Base-by-base conservation (phyloP, 92 coral and sea anemone species). In the Montipora capitata region DNA sequence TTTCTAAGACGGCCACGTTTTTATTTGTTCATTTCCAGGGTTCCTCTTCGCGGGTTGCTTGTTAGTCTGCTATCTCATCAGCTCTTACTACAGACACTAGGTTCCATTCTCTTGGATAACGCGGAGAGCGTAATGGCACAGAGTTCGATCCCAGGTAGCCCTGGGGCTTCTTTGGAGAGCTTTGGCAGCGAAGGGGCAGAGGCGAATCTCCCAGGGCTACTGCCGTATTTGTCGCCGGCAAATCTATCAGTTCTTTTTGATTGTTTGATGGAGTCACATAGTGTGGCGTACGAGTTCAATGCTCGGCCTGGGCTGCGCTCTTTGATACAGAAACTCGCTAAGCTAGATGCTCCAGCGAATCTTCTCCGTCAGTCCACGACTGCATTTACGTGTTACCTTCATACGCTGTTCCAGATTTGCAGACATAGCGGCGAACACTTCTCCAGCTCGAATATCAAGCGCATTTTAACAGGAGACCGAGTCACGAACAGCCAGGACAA, bases 261-360 rank as follows among this genome's bases (percentile, higher is more conserved):
- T 59, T 98, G 99, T 75, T 82, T 98, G 68, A 98, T 98, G 99
- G 99, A 98, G 83, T 98, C 99, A 1, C 99, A 98, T 82, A 96
- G 96, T 3, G 98, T 96, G 1, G 99, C 99, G 14, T 98, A 96
- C 69, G 99, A 98, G 90, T 98, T 98, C 82, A 98, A 98, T 89
- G 96, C 98, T 42, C 88, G 99, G 9, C 96, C 98, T 4, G 99
- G 99, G 48, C 48, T 98, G 72, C 89, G 99, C 39, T 94, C 98
- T 61, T 80, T 98, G 75, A 96, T 98, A 68, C 99, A 98, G 87
- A 98, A 94, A 86, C 94, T 98, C 17, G 91, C 97, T 17, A 97
- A 95, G 64, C 94, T 98, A 12, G 94, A 95, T 38, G 98, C 97
- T 10, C 98, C 98, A 17, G 98, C 99, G 72, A 98, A 98, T 76